phyloP scores from a whole-genome alignment of 2,888 invertebrate species.

The Andrena fulva region DNA sequence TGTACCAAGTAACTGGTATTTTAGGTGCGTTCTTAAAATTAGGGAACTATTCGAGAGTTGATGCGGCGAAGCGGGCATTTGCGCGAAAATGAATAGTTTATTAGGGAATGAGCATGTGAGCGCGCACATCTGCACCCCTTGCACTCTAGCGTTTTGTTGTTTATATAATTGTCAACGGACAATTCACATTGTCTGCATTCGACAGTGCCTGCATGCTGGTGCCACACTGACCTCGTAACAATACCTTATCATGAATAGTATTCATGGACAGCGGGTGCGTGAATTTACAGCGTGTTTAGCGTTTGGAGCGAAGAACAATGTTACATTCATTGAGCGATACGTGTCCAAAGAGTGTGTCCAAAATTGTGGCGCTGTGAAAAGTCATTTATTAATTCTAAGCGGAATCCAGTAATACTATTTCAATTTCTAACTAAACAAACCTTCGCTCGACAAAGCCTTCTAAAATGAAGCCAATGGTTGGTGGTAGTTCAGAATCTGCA shows the following conservation, averaged over 20 bases:
- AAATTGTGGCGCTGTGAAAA: no score
- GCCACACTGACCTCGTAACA: constrained; percentile 2
- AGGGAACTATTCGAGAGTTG: no score
- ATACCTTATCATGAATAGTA: constrained; percentile 18
- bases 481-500: no score
- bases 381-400: no score
- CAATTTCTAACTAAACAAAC: no score
- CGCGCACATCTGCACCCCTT: constrained; percentile 5
- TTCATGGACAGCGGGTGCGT: constrained; percentile 10
- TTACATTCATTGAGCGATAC: neutral
- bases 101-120: constrained; percentile 1
- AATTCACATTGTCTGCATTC: neutral
- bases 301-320: neutral
- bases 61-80: no score
- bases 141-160: neutral
- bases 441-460: no score
- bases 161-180: neutral
- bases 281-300: constrained; percentile 32
- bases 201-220: neutral
- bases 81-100: no score
- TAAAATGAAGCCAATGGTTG: no score
- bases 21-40: no score
- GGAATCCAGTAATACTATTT: no score
- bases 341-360: neutral
- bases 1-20: no score